phyloP scores from a whole-genome alignment of 2,797 vertebrate genomes.

The Oreortyx pictus region DNA sequence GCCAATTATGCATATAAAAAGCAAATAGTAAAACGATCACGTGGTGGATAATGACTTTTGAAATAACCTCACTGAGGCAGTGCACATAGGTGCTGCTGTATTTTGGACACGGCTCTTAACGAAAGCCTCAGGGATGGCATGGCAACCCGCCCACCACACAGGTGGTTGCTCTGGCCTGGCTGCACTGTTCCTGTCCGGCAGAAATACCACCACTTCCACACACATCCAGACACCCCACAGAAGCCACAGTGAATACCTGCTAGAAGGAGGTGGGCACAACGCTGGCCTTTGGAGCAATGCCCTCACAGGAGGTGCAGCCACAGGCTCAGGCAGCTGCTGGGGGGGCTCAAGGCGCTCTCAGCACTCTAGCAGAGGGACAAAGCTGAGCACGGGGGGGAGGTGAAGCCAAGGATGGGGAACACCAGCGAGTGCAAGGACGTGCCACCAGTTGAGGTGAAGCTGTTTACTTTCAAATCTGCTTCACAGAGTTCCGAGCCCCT shows the following conservation, averaged over 20 bases:
- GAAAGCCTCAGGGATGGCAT: background rate
- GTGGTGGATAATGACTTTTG: background rate
- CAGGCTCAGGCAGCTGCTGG: accelerated
- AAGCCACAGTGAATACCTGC: background rate
- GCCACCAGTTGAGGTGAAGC: background rate
- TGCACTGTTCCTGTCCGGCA: background rate
- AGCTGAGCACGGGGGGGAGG: background rate
- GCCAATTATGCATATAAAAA: background rate
- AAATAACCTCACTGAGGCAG: background rate
- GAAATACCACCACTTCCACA: background rate
- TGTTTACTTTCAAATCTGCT: background rate
- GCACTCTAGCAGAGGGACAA: background rate
- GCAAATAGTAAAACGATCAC: background rate
- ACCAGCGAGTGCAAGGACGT: background rate
- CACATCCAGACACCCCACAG: background rate
- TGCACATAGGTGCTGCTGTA: background rate
- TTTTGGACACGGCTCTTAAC: background rate
- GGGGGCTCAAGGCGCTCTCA: accelerated
- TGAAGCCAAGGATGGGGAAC: background rate
- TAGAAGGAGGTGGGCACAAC: too few relatives aligned
- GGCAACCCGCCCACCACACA: background rate
- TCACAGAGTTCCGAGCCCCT: background rate
- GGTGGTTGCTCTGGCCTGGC: background rate
- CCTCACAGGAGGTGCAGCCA: accelerated
- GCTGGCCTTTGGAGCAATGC: accelerated